These are phyloP conservation scores for Coptotermes formosanus DNA, from an alignment of 1,140 invertebrate species.

Conservation along the genomic window DNA sequence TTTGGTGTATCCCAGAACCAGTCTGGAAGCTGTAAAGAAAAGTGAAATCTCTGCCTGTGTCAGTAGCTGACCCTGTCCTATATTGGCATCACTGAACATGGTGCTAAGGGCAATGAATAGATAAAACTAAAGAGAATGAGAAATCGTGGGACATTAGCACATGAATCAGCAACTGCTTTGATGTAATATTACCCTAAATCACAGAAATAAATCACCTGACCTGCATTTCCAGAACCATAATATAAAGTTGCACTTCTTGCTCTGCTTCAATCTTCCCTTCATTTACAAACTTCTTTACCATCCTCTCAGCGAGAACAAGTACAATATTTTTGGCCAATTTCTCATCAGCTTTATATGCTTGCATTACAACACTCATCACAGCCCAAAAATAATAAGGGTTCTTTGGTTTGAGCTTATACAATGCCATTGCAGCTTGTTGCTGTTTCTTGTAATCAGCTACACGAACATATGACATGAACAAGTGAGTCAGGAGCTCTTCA, in stretches of 20 bases:
- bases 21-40: too few species aligned
- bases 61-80: too few species aligned
- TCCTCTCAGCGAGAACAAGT: conserved; percentile 42
- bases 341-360: conserved; percentile 50
- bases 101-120: too few species aligned
- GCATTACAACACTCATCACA: conserved; percentile 93
- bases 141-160: too few species aligned
- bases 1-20: too few species aligned
- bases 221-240: conserved; percentile 84
- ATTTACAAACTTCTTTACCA: conserved; percentile 82
- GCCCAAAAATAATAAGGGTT: conserved; percentile 98
- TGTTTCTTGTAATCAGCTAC: conserved; percentile 88
- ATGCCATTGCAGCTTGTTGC: conserved; percentile 80
- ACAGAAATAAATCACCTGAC: conserved; percentile 33
- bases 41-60: too few species aligned
- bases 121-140: too few species aligned
- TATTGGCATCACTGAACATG: too few species aligned
- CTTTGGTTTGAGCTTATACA: conserved; percentile 90
- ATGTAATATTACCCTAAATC: too few species aligned
- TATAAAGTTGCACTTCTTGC: conserved; percentile 87
- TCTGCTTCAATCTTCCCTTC: conserved; percentile 91
- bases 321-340: conserved; percentile 48
- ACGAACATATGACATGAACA: conserved; percentile 95
- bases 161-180: too few species aligned
- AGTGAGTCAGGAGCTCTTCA: conserved; percentile 88